phyloP scores from a whole-genome alignment of 2,113 vertebrate species.

The Micromys minutus region DNA sequence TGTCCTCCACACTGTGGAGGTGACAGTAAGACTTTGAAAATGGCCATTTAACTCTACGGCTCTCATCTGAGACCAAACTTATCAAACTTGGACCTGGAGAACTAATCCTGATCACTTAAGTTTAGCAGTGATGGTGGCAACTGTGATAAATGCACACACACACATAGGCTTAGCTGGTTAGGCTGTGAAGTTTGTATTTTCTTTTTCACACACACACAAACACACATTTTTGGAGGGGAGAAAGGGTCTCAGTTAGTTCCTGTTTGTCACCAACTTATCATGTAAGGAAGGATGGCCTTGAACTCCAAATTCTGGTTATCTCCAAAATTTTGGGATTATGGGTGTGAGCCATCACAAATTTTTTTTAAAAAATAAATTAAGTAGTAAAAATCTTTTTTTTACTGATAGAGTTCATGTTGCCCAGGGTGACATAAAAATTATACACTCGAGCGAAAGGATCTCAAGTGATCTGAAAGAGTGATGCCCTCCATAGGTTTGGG shows the following conservation, averaged over 20 bases:
- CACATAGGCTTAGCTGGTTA: neutral
- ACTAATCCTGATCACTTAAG: neutral
- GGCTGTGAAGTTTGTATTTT: neutral
- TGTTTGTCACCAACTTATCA: neutral
- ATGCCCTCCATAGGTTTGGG: neutral
- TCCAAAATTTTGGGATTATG: neutral
- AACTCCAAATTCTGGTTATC: neutral
- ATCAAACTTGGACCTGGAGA: neutral
- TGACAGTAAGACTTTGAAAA: neutral
- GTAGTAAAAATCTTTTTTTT: neutral
- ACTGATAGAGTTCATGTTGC: neutral
- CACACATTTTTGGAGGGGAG: neutral
- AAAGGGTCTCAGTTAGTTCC: neutral
- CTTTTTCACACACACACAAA: neutral
- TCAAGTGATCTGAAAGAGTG: no score
- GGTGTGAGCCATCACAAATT: neutral
- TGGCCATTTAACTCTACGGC: neutral
- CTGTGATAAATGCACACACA: neutral
- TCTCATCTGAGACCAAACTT: neutral
- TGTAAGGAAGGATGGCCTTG: neutral
- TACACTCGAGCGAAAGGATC: neutral
- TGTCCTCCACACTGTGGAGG: neutral
- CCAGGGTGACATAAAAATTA: neutral
- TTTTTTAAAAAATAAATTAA: neutral
- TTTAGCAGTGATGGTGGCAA: neutral